These are phyloP conservation scores for Glaucidium brasilianum DNA, from an alignment of 2,113 vertebrate species.

Conservation along the genomic window DNA sequence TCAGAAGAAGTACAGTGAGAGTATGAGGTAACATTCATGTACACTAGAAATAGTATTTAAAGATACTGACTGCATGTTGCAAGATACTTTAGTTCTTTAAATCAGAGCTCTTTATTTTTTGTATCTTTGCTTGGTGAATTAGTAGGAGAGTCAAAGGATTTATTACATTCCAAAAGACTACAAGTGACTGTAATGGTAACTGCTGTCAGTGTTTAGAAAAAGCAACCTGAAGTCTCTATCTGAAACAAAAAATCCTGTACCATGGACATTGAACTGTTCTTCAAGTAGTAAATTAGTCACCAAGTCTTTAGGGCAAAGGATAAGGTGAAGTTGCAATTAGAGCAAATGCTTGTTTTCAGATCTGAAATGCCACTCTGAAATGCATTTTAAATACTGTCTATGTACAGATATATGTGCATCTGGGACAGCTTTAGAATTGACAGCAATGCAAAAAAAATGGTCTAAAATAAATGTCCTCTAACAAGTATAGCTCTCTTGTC, in stretches of 20 bases:
- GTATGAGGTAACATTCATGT: not conserved
- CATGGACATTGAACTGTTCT: not conserved
- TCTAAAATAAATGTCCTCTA: not conserved
- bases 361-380: not conserved
- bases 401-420: not conserved
- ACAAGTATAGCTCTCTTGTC: not conserved
- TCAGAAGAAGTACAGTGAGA: not conserved
- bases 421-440: not conserved
- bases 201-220: not conserved
- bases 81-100: not conserved
- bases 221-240: not conserved
- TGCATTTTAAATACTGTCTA: not conserved
- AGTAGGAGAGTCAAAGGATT: not conserved
- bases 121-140: not conserved
- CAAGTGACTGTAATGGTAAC: not conserved
- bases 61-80: not conserved
- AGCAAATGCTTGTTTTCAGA: not conserved
- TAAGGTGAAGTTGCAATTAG: not conserved
- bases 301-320: not conserved
- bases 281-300: not conserved
- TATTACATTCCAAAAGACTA: not conserved
- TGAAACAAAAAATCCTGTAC: not conserved
- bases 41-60: not conserved
- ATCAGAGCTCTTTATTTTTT: not conserved
- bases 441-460: not conserved